Evolutionary conservation across 2,797 vertebrate genomes (phyloP), one percentile per base, ranked within the genome.

Genomic region (Eulemur coronatus): DNA sequence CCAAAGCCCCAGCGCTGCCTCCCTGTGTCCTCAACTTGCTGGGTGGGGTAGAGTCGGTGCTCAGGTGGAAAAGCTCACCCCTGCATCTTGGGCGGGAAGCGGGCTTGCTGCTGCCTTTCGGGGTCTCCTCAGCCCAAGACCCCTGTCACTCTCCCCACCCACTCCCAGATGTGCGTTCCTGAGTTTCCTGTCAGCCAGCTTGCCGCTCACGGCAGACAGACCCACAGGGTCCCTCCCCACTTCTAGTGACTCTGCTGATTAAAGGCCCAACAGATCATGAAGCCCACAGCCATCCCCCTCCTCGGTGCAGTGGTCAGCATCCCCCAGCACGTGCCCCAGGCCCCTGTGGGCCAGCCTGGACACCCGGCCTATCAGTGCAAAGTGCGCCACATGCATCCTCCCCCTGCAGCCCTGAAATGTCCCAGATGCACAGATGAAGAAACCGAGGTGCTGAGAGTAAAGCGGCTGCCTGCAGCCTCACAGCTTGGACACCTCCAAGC

Each of bases 131-230:
- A 11, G 30, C 24, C 50, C 26, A 50, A 33, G 30, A 84, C 61
- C 50, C 17, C 59, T 24, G 28, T 28, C 20, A 30, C 30, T 30
- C 20, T 50, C n/a, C 65, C 76, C 4, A 22, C 70, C 87, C 33
- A 70, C 95, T 85, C 43, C 43, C 65, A 89, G 94, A 93, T 46
- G 69, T 81, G 91, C 95, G 80, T 96, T 97, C 96, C 93, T 89
- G n/a, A 95, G 75, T 73, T 93, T 94, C 79, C 95, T 96, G 97
- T 57, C 50, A 90, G 57, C 67, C 85, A 14, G 20, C 48, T 46
- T 38, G 88, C 61, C 26, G 59, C 65, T 63, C 55, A 38, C 5
- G 5, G 61, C 55, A 85, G 86, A 84, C 24, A 63, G 79, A 59
- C 24, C 48, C 63, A 46, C 30, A 17, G 30, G 48, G 13, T 55